Percentiles rank a stretch among this genome's conserved stretches.
These are phyloP conservation scores for Nematolebias whitei DNA, from an alignment of 2,113 vertebrate species.

Conservation along the genomic window DNA sequence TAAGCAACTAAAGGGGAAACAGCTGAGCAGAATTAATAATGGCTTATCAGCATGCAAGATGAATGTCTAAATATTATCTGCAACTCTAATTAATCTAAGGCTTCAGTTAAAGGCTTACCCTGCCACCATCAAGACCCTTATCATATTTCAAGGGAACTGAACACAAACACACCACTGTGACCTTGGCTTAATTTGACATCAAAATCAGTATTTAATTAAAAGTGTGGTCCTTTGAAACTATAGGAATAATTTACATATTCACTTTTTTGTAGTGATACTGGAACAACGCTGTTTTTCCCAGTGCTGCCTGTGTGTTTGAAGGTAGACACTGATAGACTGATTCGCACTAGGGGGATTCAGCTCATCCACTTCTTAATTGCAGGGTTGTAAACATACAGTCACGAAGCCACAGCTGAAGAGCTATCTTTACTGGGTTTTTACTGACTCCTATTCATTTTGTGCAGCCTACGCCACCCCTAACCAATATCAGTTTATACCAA, in stretches of 20 bases:
- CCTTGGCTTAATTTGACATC: conserved; percentile 43
- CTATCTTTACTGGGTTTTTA: neutral
- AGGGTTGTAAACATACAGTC: conserved; percentile 23
- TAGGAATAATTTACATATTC: neutral
- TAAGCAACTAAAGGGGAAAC: neutral
- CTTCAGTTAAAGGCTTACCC: conserved; percentile 28
- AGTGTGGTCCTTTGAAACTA: neutral
- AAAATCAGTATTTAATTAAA: conserved; percentile 18
- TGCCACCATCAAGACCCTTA: conserved; percentile 12
- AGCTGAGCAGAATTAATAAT: conserved; percentile 23
- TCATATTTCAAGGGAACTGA: conserved; percentile 26
- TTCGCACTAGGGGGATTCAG: conserved; percentile 45
- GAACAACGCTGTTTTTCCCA: neutral
- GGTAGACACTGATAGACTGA: conserved; percentile 40
- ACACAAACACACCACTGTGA: conserved; percentile 20
- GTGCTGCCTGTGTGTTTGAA: conserved; percentile 11
- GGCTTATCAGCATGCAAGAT: conserved; percentile 53
- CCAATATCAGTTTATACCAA: neutral
- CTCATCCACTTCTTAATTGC: conserved; percentile 46
- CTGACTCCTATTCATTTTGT: neutral
- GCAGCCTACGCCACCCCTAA: neutral
- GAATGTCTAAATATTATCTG: conserved; percentile 58
- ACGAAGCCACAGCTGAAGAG: neutral
- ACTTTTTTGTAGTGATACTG: neutral
- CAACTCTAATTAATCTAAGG: conserved; percentile 62